Conservation (phyloP, 1,140 invertebrate genomes). For the Drosophila trapezifrons region DNA sequence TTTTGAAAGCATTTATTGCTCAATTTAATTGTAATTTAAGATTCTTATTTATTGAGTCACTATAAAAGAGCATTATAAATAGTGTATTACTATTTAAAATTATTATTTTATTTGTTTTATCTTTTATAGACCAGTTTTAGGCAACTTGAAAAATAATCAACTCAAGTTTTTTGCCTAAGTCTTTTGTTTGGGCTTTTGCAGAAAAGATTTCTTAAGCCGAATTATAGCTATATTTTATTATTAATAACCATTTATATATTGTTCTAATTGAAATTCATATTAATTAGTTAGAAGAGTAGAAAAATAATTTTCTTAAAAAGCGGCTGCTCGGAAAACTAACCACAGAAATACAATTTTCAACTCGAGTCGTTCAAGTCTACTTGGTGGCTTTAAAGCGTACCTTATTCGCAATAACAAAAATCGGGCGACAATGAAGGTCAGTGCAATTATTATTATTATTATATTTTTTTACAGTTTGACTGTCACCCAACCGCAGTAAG, state of each 20-base stretch:
- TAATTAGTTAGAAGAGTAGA: neutral
- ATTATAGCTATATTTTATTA: neutral
- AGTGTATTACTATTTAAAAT: neutral
- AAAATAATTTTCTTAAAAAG: neutral
- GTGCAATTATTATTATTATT: slow-evolving; percentile 38
- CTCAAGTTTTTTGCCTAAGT: slow-evolving; percentile 59
- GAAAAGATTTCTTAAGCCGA: no score
- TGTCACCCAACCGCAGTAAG: slow-evolving; percentile 49
- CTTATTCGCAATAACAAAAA: slow-evolving; percentile 26
- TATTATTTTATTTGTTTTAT: neutral
- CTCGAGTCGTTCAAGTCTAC: slow-evolving; percentile 52
- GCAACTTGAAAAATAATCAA: neutral
- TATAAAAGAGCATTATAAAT: neutral
- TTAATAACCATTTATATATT: neutral
- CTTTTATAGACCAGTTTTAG: neutral
- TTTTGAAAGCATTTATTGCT: neutral
- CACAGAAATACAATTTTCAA: slow-evolving; percentile 52
- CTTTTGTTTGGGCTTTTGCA: slow-evolving; percentile 32
- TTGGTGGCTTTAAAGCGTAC: slow-evolving; percentile 44
- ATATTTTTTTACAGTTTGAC: slow-evolving; percentile 39
- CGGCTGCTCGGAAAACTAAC: slow-evolving; percentile 23
- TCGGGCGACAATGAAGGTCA: slow-evolving; percentile 65
- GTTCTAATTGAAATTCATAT: neutral
- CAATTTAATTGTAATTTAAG: neutral
- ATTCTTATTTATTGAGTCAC: neutral